A percentile compares a stretch with the other conserved stretches of the same genome.
phyloP scores from a whole-genome alignment of 2,797 vertebrate species.

The Sorex maritimensis region DNA sequence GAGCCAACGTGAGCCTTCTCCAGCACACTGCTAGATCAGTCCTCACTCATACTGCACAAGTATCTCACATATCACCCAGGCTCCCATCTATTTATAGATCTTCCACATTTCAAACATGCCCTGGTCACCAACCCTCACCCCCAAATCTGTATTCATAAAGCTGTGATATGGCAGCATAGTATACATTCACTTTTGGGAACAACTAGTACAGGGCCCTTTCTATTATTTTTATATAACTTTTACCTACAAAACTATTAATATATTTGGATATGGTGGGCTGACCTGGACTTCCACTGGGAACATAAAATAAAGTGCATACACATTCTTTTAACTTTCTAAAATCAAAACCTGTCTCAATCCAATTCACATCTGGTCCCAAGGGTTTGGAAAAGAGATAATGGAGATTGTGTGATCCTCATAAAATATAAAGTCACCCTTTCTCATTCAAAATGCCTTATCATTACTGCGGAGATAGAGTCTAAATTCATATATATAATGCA shows the following conservation, averaged over 20 bases:
- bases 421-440: background rate
- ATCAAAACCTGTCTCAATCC: background rate
- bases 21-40: accelerated
- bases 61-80: background rate
- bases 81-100: too few relatives aligned
- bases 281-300: background rate
- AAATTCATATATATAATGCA: background rate
- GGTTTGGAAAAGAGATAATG: background rate
- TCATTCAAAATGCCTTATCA: background rate
- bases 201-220: background rate
- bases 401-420: background rate
- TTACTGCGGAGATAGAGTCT: background rate
- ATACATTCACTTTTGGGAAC: background rate
- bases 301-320: background rate
- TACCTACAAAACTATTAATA: background rate
- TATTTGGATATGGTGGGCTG: background rate
- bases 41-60: background rate
- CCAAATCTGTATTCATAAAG: background rate
- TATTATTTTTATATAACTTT: background rate
- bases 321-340: background rate
- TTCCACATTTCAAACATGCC: background rate
- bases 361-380: background rate
- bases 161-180: background rate
- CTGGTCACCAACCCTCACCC: background rate
- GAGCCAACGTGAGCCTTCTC: background rate